Conservation (phyloP, 2,113 vertebrate species). For the Corythornis madagascariensis region DNA sequence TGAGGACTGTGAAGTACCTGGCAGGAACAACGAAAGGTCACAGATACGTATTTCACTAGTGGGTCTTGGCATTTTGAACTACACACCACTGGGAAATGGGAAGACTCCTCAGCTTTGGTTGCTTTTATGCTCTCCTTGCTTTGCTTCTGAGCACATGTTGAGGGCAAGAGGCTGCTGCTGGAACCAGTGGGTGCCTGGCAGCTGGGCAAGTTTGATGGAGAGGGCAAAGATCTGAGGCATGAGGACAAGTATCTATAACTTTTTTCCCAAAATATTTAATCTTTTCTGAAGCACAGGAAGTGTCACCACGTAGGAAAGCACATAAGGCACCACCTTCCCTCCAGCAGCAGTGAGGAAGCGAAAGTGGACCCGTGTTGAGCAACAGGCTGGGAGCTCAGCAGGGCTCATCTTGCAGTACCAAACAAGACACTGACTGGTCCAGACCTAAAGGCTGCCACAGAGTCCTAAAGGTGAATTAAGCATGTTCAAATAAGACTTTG, state of each 20-base stretch:
- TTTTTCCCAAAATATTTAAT: background rate
- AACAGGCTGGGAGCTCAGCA: background rate
- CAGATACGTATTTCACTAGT: background rate
- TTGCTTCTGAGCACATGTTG: background rate
- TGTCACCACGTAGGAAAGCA: background rate
- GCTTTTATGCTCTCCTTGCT: background rate
- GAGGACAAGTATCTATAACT: background rate
- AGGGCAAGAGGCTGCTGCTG: background rate
- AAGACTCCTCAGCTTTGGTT: background rate
- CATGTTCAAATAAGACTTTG: background rate
- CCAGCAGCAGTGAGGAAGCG: background rate
- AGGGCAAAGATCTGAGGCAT: background rate
- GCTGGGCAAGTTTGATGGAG: background rate
- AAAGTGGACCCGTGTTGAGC: background rate
- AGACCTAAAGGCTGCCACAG: background rate
- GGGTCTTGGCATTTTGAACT: background rate
- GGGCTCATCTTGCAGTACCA: background rate
- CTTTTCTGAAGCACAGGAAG: background rate
- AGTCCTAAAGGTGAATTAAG: background rate
- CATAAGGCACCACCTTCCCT: accelerated
- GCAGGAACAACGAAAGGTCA: constrained; percentile 10
- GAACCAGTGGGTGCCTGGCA: background rate
- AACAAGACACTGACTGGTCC: background rate
- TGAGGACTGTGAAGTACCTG: constrained; percentile 18
- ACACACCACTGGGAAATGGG: background rate